A percentile compares a stretch with the other conserved stretches of the same genome.
These are phyloP conservation scores for Drosophila dives DNA, from an alignment of 2,888 invertebrate species.

Conservation along the genomic window DNA sequence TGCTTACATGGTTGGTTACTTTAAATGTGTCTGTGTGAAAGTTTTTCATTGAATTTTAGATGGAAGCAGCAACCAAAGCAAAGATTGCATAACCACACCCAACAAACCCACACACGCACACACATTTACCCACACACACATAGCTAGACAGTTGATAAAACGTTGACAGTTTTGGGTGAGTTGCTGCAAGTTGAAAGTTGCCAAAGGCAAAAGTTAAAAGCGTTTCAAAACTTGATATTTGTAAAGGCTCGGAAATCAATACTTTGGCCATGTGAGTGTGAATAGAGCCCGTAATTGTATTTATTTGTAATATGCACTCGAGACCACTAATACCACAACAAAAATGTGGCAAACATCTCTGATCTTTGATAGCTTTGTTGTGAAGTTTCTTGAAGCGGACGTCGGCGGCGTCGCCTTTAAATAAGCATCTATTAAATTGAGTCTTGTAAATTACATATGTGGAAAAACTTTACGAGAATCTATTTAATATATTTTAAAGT, in stretches of 20 bases:
- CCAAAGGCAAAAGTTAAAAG: conserved; percentile 61
- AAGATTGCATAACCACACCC: conserved; percentile 51
- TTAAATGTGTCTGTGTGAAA: conserved; percentile 51
- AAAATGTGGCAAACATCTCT: not conserved
- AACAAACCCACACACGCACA: conserved; percentile 5
- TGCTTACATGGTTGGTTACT: conserved; percentile 53
- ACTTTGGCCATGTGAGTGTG: conserved; percentile 49
- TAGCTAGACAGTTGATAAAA: conserved; percentile 67
- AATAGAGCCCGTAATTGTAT: conserved; percentile 56
- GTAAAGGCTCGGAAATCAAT: conserved; percentile 46
- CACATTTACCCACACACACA: not conserved
- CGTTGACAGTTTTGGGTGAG: conserved; percentile 73
- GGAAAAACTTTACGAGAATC: not conserved
- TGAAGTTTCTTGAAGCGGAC: not conserved
- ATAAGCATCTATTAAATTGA: not conserved
- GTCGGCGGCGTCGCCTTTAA: not conserved
- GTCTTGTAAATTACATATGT: not conserved
- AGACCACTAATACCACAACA: conserved; percentile 1
- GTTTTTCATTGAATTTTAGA: conserved; percentile 75
- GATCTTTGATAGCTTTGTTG: not conserved
- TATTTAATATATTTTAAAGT: not conserved
- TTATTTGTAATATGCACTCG: conserved; percentile 46
- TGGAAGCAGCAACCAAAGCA: conserved; percentile 40
- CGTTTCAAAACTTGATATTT: conserved; percentile 45
- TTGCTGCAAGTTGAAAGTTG: conserved; percentile 46